A percentile compares a stretch with the other conserved stretches of the same genome.
These are phyloP conservation scores for Cinara cedri DNA, from an alignment of 2,888 invertebrate species.

Conservation along the genomic window DNA sequence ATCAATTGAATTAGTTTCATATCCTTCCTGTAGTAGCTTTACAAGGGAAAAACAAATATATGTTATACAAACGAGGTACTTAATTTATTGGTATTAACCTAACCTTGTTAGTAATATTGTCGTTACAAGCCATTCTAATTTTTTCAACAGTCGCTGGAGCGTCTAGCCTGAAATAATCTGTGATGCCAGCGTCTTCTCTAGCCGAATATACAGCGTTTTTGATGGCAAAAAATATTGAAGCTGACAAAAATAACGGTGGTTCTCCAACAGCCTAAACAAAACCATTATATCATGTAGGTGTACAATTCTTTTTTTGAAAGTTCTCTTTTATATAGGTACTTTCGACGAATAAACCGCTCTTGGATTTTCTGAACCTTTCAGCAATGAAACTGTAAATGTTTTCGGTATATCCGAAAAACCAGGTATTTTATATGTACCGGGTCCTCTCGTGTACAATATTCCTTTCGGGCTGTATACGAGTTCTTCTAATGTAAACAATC, in stretches of 20 bases:
- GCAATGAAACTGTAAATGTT: slow-evolving; percentile 88
- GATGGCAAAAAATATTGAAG: slow-evolving; percentile 88
- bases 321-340: slow-evolving; percentile 66
- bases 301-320: neutral
- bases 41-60: neutral
- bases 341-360: slow-evolving; percentile 94
- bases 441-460: slow-evolving; percentile 81
- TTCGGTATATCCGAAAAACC: slow-evolving; percentile 89
- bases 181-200: slow-evolving; percentile 72
- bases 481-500: slow-evolving; percentile 83
- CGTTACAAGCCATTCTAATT: slow-evolving; percentile 88
- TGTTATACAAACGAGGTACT: neutral
- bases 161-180: slow-evolving; percentile 71
- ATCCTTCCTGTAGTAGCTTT: neutral
- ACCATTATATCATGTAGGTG: slow-evolving; percentile 1
- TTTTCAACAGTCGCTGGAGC: slow-evolving; percentile 88
- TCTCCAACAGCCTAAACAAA: slow-evolving; percentile 86
- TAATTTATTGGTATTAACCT: neutral
- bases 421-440: slow-evolving; percentile 77
- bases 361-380: slow-evolving; percentile 89
- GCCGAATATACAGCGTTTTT: slow-evolving; percentile 84
- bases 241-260: slow-evolving; percentile 89
- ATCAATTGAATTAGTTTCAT: neutral
- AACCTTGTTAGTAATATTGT: slow-evolving; percentile 80
- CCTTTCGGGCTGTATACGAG: slow-evolving; percentile 85